phyloP scores from a whole-genome alignment of 2,113 vertebrate species.

The Malaclemys terrapin region DNA sequence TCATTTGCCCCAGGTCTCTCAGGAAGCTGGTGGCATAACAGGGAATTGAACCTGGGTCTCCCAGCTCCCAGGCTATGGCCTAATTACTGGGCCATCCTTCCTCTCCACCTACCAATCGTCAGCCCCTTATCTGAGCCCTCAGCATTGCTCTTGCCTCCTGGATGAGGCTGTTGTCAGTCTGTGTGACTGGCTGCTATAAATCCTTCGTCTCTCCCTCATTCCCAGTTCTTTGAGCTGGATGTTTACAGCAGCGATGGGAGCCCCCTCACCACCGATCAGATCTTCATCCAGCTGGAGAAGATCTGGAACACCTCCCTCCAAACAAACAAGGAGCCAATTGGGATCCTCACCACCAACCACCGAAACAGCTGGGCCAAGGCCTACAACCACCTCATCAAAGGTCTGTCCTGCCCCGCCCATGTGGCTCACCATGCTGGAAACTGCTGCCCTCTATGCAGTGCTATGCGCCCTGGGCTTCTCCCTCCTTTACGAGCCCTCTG shows the following conservation, averaged over 20 bases:
- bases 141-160: background rate
- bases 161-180: background rate
- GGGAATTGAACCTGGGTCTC: background rate
- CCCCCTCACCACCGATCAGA: conserved; percentile 90
- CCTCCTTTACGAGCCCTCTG: background rate
- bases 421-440: background rate
- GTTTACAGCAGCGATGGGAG: conserved; percentile 94
- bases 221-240: conserved; percentile 94
- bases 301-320: conserved; percentile 98
- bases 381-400: conserved; percentile 95
- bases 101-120: background rate
- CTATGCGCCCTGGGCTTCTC: background rate
- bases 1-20: background rate
- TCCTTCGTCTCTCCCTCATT: background rate
- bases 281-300: conserved; percentile 95
- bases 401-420: conserved; percentile 62
- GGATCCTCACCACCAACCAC: conserved; percentile 96
- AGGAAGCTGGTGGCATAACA: background rate
- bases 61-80: background rate
- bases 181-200: background rate
- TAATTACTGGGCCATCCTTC: background rate
- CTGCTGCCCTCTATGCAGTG: background rate
- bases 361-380: conserved; percentile 98
- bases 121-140: background rate
- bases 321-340: conserved; percentile 97